Base-by-base conservation (phyloP, 2,888 invertebrate species). In the Acleris sparsana region DNA sequence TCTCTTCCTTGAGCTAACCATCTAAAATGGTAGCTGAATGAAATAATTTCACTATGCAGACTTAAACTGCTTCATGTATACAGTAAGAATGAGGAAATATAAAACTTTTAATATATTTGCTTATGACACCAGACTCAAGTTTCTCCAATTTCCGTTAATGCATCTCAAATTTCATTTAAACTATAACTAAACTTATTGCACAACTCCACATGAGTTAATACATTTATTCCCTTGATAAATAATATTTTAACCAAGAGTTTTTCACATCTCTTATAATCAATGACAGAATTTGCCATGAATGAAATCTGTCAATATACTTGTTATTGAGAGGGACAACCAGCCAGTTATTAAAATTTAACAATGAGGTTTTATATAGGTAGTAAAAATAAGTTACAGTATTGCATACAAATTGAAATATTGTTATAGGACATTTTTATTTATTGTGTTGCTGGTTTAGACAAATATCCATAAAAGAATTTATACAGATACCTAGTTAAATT, bases 221-320 rank as follows among this genome's bases (percentile, higher is more conserved):
- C 53, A 39, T 53, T 16, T 33, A 33, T 53, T 53, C 33, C 13
- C 13, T 53, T 59, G 13, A 63, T 52, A 49, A 57, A 58, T 39
- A 39, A 4, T 9, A 39, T 9, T 39, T 55, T 22, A 43, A 39
- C 16, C 43, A 55, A 55, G 55, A 20, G 55, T 55, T 55, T 55
- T 55, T 20, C 7, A 46, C 46, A 46, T 49, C 46, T 62, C 25
- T 53, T 53, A 39, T 39, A 39, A 61, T 44, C 52, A 55, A 17
- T 64, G 64, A 60, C 59, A 53, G n/a, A 43, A 20, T 55, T 49
- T 64, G 53, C 16, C 64, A 60, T 17, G 43, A 25, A 43, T 16
- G 20, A 7, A 55, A n/a, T 43, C 52, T 62, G 62, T 62, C 62
- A 62, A 46, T 20, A 39, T 39, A 33, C 48, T 17, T 49, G 51